Percentiles rank a stretch among this genome's conserved stretches.
Evolutionary conservation across 1,140 invertebrate species (phyloP).

Genomic region (Temnothorax nylanderi): DNA sequence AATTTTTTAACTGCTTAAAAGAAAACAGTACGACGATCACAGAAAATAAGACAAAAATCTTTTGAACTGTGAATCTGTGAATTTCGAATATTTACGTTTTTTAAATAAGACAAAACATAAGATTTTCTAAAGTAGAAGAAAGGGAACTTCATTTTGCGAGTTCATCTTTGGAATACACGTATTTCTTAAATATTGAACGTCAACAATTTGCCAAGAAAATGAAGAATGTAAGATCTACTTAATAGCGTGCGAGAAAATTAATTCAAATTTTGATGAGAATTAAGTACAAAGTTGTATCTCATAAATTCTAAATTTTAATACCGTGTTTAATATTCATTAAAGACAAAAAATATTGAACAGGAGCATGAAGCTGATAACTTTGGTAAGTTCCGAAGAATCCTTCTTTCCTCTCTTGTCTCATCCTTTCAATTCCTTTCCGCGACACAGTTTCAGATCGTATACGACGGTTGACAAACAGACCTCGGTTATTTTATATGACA

Average conservation of each 20-base stretch:
- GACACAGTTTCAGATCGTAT: slow-evolving; percentile 45
- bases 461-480: slow-evolving; percentile 65
- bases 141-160: background rate
- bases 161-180: background rate
- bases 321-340: slow-evolving; percentile 7
- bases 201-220: background rate
- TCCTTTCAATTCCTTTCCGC: slow-evolving; percentile 7
- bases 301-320: slow-evolving; percentile 32
- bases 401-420: background rate
- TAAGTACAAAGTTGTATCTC: background rate
- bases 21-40: background rate
- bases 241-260: background rate
- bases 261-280: slow-evolving; percentile 6
- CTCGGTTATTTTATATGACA: slow-evolving; percentile 63
- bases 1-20: background rate
- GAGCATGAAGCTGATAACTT: background rate
- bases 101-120: background rate
- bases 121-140: background rate
- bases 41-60: background rate
- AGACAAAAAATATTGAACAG: background rate
- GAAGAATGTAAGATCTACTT: background rate
- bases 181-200: background rate
- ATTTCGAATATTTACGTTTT: background rate
- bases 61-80: too few relatives aligned
- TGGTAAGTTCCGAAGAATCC: background rate